Evolutionary conservation across 2,113 vertebrate genomes (phyloP), one percentile per base, ranked within the genome.

Genomic region (Forbesichthys agassizii): DNA sequence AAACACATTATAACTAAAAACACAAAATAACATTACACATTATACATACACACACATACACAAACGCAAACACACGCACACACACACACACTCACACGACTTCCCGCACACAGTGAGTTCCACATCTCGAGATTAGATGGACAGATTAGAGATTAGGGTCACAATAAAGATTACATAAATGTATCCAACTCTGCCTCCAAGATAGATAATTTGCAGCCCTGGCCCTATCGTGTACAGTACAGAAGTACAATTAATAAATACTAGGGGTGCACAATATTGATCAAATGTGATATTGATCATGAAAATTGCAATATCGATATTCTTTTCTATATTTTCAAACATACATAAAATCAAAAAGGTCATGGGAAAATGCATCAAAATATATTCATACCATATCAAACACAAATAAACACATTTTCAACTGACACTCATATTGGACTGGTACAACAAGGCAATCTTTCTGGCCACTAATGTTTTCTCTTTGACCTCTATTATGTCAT

Each of bases 141-240:
- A 71, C 79, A 88, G 91, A 93, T 93, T 91, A 92, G 60, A 87
- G 92, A 93, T 93, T 93, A 90, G 77, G 83, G 88, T 70, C 89
- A 87, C 81, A 54, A 58, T 65, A 77, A 74, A 83, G 89, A 92
- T 93, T 91, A 92, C 79, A 75, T 60, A 77, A 81, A 81, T 81
- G 79, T 87, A 68, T 79, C 65, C 70, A 67, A 20, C 79, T 72
- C 84, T 63, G 67, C 83, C 87, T 85, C 79, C 73, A 71, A 59
- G 71, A 48, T 52, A 77, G 73, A 80, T 73, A 74, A 61, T 53
- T 74, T 74, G 56, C 73, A 73, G 74, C 71, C 75, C 78, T 82
- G 69, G 79, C 67, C 78, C 49, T 61, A 75, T 80, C 71, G 82
- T 87, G 75, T 82, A 60, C 73, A 65, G 68, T 73, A 61, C 36